Conservation (phyloP, 2,113 vertebrate genomes). For the Recurvirostra avosetta region DNA sequence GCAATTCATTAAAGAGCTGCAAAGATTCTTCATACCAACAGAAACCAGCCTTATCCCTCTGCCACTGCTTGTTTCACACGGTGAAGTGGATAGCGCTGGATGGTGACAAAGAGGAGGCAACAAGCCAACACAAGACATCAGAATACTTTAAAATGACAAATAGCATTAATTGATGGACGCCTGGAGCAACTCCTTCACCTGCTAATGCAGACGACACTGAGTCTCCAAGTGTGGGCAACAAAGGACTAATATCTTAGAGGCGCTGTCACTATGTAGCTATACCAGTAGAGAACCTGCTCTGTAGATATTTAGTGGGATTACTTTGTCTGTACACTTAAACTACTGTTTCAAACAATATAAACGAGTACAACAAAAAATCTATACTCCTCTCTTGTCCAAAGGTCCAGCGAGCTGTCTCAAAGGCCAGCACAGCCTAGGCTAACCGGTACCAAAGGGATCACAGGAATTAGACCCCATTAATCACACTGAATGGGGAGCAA, state of each 20-base stretch:
- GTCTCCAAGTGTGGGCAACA: neutral
- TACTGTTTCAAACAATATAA: neutral
- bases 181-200: neutral
- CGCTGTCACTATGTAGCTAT: neutral
- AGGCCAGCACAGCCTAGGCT: neutral
- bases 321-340: neutral
- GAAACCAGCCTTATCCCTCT: neutral
- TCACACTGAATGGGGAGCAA: neutral
- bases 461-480: neutral
- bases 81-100: neutral
- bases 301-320: neutral
- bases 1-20: neutral
- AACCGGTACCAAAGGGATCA: neutral
- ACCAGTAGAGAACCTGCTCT: neutral
- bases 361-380: rapidly evolving
- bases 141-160: neutral
- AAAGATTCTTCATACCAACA: neutral
- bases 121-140: neutral
- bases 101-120: neutral
- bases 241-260: neutral
- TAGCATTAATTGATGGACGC: neutral
- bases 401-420: neutral
- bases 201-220: neutral
- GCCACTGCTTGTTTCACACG: neutral
- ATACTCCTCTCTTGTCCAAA: neutral